Evolutionary conservation across 1,140 invertebrate genomes (phyloP).

Genomic region (Megathymus violae): DNA sequence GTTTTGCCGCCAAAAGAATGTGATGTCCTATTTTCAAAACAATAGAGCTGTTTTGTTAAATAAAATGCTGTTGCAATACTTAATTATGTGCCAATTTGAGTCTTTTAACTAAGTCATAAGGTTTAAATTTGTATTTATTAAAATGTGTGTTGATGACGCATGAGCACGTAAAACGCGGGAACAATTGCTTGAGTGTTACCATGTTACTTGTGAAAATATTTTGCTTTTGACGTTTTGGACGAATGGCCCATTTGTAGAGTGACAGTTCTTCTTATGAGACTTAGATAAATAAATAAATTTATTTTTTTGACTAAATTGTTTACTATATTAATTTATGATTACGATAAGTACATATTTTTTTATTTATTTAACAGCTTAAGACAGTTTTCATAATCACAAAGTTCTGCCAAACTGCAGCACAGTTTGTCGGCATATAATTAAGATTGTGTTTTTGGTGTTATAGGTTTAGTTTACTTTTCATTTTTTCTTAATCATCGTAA

Average conservation of each 20-base stretch:
- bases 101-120: background rate
- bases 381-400: no score
- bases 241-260: conserved; percentile 8
- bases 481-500: no score
- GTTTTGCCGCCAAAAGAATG: conserved; percentile 24
- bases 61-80: conserved; percentile 12
- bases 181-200: conserved; percentile 13
- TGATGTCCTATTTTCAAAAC: conserved; percentile 11
- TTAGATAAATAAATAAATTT: no score
- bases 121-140: conserved; percentile 17
- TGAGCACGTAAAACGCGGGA: conserved; percentile 15
- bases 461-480: no score
- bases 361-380: no score
- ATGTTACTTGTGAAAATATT: conserved; percentile 23
- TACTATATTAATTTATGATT: no score
- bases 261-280: conserved; percentile 9
- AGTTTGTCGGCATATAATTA: no score
- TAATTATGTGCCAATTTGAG: background rate
- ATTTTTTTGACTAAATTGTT: no score
- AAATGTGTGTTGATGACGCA: conserved; percentile 9
- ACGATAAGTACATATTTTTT: no score
- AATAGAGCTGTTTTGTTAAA: conserved; percentile 22
- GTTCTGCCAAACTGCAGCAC: no score
- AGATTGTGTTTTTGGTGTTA: no score
- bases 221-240: conserved; percentile 12